Percentiles rank a stretch among this genome's conserved stretches.
Conservation (phyloP, 2,113 vertebrate species). For the Platycercus adscitus region DNA sequence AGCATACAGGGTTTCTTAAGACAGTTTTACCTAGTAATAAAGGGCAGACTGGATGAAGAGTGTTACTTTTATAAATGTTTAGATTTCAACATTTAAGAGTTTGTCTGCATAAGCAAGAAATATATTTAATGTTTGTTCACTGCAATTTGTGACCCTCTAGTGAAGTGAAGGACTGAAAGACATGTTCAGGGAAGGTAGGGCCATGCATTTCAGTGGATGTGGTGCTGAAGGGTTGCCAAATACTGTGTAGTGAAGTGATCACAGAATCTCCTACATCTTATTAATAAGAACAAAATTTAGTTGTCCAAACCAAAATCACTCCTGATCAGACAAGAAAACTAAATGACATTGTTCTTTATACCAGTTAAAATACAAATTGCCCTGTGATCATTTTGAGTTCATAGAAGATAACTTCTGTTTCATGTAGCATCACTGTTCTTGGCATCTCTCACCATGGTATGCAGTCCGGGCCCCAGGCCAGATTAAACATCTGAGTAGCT, state of each 20-base stretch:
- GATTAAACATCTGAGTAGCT: slow-evolving; percentile 71
- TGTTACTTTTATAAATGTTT: not conserved
- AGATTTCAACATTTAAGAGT: not conserved
- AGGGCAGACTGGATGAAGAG: not conserved
- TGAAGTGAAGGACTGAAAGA: not conserved
- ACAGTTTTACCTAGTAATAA: not conserved
- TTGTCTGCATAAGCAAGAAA: not conserved
- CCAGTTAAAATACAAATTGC: slow-evolving; percentile 34
- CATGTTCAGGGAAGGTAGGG: not conserved
- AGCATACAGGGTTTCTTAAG: not conserved
- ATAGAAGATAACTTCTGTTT: slow-evolving; percentile 61
- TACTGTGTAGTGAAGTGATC: not conserved
- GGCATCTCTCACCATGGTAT: slow-evolving; percentile 52
- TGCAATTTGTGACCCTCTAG: not conserved
- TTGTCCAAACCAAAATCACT: not conserved
- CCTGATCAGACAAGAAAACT: not conserved
- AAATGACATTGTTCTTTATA: not conserved
- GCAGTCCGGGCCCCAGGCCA: slow-evolving; percentile 66
- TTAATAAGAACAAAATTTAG: slow-evolving; percentile 23
- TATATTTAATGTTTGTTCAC: not conserved
- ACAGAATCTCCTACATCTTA: not conserved
- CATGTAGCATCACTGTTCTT: slow-evolving; percentile 59
- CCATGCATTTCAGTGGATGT: rapidly evolving
- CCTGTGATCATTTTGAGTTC: slow-evolving; percentile 41
- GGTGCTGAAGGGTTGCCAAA: not conserved